Conservation (phyloP, 2,888 invertebrate species). For the Mimas tiliae region DNA sequence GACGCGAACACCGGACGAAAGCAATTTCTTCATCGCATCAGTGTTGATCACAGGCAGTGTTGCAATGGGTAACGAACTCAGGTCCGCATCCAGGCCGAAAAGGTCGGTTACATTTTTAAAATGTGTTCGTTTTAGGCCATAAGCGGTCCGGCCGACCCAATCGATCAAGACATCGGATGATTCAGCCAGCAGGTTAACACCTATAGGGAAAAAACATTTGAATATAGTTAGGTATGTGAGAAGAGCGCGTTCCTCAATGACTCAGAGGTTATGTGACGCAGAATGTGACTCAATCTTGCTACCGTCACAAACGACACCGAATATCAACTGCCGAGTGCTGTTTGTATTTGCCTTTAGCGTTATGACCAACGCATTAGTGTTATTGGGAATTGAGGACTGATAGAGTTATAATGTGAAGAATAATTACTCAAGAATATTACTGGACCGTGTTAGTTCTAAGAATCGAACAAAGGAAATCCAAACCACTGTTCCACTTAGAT, state of each 20-base stretch:
- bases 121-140: slow-evolving; percentile 26
- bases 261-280: slow-evolving; percentile 49
- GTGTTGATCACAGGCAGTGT: slow-evolving; percentile 74
- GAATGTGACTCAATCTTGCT: slow-evolving; percentile 66
- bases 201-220: slow-evolving; percentile 67
- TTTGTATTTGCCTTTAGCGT: slow-evolving; percentile 44
- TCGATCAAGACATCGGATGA: slow-evolving; percentile 53
- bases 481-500: neutral
- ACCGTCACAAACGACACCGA: slow-evolving; percentile 54
- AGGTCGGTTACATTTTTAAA: slow-evolving; percentile 31
- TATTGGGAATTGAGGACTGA: slow-evolving; percentile 27
- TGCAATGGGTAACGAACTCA: slow-evolving; percentile 65
- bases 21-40: slow-evolving; percentile 70
- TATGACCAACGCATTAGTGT: slow-evolving; percentile 28
- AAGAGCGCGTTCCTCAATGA: slow-evolving; percentile 59
- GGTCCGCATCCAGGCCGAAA: slow-evolving; percentile 44
- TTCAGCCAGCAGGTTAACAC: slow-evolving; percentile 63
- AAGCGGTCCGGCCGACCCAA: slow-evolving; percentile 44
- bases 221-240: slow-evolving; percentile 53
- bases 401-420: slow-evolving; percentile 23
- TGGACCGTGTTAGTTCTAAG: slow-evolving; percentile 2
- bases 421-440: slow-evolving; percentile 21
- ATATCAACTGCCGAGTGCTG: slow-evolving; percentile 42
- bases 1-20: slow-evolving; percentile 74
- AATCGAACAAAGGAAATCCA: slow-evolving; percentile 6